Base-by-base conservation (phyloP, 1,140 invertebrate species). In the Leptinotarsa defecta region DNA sequence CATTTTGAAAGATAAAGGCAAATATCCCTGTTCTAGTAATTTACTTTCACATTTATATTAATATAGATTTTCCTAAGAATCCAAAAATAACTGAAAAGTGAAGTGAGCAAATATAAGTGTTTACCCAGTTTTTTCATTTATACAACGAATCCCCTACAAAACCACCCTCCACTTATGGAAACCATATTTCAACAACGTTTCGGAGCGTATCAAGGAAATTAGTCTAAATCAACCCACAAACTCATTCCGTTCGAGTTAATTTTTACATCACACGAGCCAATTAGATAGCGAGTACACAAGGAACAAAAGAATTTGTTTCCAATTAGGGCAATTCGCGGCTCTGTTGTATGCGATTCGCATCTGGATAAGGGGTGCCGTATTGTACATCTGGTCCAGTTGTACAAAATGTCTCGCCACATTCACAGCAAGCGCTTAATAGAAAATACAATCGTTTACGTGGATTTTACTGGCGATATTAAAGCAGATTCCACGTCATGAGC, bases 251-350 rank as follows among this genome's bases (percentile, higher is more conserved):
- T 57, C 52, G 3, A 57, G 52, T 57, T 57, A 57, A 57, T 57
- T 57, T 57, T 57, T 57, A 57, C 52, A 57, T 57, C 52, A 57
- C 52, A 57, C 52, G n/a, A 57, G 52, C 52, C 52, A 57, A 57
- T 57, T 57, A 57, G 52, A 57, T 57, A 57, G 52, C 52, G 6
- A 57, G 52, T 57, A 15, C 52, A 57, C 15, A 57, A 57, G 15
- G 52, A 57, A 57, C 52, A 57, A 57, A 57, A 57, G 52, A 57
- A 57, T 57, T 57, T 57, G 52, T 57, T 57, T 57, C 52, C 52
- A 57, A 57, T 57, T 57, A 57, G 52, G 52, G 52, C 52, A 57
- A 57, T 57, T 57, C 52, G 52, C 52, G 52, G 52, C 52, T 57
- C 52, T 57, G 52, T 13, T 57, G 52, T 57, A 57, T 57, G 52